phyloP scores from a whole-genome alignment of 1,140 invertebrate species.

The Caerostris darwini region DNA sequence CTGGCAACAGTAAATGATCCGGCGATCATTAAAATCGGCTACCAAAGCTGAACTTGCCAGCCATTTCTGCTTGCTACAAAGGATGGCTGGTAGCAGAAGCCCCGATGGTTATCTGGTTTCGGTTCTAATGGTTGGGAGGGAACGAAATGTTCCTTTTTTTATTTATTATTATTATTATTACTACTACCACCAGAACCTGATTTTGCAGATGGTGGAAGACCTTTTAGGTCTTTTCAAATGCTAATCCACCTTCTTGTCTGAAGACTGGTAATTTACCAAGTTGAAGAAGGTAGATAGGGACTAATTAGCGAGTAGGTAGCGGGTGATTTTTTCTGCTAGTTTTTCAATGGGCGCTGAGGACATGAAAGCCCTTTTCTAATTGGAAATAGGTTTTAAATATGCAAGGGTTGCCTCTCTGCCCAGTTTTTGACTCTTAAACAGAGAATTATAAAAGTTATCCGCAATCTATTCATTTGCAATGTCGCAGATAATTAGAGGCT shows the following conservation, averaged over 20 bases:
- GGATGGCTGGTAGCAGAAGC: background rate
- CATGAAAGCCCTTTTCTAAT: background rate
- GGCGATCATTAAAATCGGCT: constrained; percentile 50
- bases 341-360: background rate
- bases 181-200: background rate
- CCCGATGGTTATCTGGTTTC: constrained; percentile 55
- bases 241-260: constrained; percentile 39
- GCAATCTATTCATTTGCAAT: background rate
- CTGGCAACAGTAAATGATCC: constrained; percentile 12
- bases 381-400: constrained; percentile 2
- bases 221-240: constrained; percentile 32
- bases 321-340: background rate
- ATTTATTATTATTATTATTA: background rate
- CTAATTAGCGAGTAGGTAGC: constrained; percentile 33
- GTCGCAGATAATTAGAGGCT: background rate
- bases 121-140: constrained; percentile 61
- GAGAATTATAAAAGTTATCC: background rate
- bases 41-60: constrained; percentile 46
- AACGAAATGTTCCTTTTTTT: background rate
- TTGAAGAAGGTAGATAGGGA: constrained; percentile 20
- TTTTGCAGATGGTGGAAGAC: constrained; percentile 31
- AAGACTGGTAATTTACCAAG: constrained; percentile 21
- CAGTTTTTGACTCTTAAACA: background rate
- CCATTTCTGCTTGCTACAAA: constrained; percentile 23
- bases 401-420: background rate